These are phyloP conservation scores for Phyllotreta cruciferae DNA, from an alignment of 2,888 invertebrate species.

Conservation along the genomic window DNA sequence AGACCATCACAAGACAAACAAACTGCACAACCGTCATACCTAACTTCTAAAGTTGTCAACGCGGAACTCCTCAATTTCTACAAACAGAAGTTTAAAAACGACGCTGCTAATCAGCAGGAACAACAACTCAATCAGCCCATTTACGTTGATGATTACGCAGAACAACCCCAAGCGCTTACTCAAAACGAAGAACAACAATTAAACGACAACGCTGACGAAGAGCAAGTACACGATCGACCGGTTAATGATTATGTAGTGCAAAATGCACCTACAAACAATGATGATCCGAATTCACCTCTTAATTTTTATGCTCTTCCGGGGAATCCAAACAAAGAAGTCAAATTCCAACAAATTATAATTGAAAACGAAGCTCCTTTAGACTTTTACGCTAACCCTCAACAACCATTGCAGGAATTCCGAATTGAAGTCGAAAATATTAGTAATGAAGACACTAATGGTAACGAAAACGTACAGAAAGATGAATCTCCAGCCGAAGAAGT, in stretches of 20 bases:
- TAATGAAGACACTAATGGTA: slow-evolving; percentile 11
- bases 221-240: too few species aligned
- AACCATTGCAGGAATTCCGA: slow-evolving; percentile 21
- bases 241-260: too few species aligned
- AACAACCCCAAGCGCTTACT: not conserved
- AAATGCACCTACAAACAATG: too few species aligned
- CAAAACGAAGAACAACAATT: not conserved
- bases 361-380: slow-evolving; percentile 21
- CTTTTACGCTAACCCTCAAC: slow-evolving; percentile 22
- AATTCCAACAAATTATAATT: slow-evolving; percentile 30
- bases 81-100: slow-evolving; percentile 47
- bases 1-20: slow-evolving; percentile 9
- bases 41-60: slow-evolving; percentile 35
- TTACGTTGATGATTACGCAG: not conserved
- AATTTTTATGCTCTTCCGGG: slow-evolving; percentile 3
- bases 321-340: slow-evolving; percentile 4
- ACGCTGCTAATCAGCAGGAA: slow-evolving; percentile 41
- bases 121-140: slow-evolving; percentile 23
- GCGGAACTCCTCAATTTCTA: slow-evolving; percentile 47
- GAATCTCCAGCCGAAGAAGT: slow-evolving; percentile 1
- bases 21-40: slow-evolving; percentile 28
- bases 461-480: slow-evolving; percentile 19
- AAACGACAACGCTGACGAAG: too few species aligned
- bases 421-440: slow-evolving; percentile 18
- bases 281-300: slow-evolving; percentile 7